Evolutionary conservation across 2,113 vertebrate species (phyloP).

Genomic region (Excalfactoria chinensis): DNA sequence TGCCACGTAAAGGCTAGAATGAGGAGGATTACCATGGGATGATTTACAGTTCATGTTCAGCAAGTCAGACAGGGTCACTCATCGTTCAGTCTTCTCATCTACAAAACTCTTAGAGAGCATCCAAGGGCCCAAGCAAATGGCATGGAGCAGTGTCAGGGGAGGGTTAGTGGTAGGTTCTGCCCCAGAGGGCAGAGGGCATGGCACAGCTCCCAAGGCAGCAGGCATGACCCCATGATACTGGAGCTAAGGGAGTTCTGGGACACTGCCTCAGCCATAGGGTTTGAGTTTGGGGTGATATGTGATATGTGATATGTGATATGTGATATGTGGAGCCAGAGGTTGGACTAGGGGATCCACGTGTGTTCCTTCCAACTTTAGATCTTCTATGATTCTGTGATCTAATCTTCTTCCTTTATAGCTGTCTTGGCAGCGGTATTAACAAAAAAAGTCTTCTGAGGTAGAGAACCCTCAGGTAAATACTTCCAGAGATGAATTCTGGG

Average conservation of each 20-base stretch:
- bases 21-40: background rate
- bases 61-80: background rate
- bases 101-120: background rate
- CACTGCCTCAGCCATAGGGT: background rate
- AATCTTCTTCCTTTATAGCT: background rate
- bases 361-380: background rate
- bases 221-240: background rate
- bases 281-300: background rate
- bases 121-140: background rate
- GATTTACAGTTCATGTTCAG: background rate
- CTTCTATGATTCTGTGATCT: background rate
- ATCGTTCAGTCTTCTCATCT: background rate
- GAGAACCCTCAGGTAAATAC: background rate
- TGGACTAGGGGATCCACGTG: background rate
- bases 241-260: background rate
- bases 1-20: background rate
- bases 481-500: background rate
- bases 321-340: background rate
- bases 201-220: background rate
- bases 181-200: background rate
- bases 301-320: too few relatives aligned
- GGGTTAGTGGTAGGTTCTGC: background rate
- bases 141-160: background rate
- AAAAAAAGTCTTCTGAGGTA: background rate
- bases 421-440: background rate